These are phyloP conservation scores for Xanthorhoe designata DNA, from an alignment of 2,888 invertebrate genomes.

Conservation along the genomic window DNA sequence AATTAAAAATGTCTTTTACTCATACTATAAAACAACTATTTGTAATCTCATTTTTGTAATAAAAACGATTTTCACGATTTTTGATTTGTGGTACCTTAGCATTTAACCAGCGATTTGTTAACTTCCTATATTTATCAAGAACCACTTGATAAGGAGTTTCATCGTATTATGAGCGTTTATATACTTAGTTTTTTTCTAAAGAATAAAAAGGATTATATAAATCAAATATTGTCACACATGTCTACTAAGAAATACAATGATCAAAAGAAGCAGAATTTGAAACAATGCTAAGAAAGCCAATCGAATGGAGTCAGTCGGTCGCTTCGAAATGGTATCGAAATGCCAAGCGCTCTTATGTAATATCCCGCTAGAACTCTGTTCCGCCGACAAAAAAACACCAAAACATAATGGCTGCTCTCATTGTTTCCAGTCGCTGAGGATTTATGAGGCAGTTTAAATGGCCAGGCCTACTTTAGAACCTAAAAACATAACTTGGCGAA, in stretches of 20 bases:
- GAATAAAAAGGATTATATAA: background rate
- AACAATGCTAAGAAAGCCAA: constrained; percentile 47
- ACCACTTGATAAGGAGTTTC: too few relatives aligned
- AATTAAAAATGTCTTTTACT: too few relatives aligned
- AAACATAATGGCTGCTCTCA: constrained; percentile 67
- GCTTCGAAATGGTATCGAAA: constrained; percentile 55
- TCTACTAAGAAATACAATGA: background rate
- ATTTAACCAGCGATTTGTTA: too few relatives aligned
- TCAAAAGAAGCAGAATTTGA: constrained; percentile 9
- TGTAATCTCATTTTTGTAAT: too few relatives aligned
- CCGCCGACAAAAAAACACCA: constrained; percentile 57
- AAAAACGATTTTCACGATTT: too few relatives aligned
- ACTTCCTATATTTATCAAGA: too few relatives aligned
- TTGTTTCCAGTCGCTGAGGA: constrained; percentile 75
- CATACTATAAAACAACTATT: too few relatives aligned
- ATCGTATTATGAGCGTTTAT: constrained; percentile 6
- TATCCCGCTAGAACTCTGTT: constrained; percentile 64
- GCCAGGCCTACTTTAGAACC: constrained; percentile 66
- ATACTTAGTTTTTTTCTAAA: background rate
- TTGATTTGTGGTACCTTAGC: too few relatives aligned
- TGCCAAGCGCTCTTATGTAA: constrained; percentile 63
- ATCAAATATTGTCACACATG: background rate
- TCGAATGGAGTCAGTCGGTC: constrained; percentile 54
- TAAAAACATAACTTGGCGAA: constrained; percentile 72
- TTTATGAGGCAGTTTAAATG: constrained; percentile 80